A percentile compares a stretch with the other conserved stretches of the same genome.
These are phyloP conservation scores for Balaenoptera acutorostrata DNA, from an alignment of 2,113 vertebrate genomes.

Conservation along the genomic window DNA sequence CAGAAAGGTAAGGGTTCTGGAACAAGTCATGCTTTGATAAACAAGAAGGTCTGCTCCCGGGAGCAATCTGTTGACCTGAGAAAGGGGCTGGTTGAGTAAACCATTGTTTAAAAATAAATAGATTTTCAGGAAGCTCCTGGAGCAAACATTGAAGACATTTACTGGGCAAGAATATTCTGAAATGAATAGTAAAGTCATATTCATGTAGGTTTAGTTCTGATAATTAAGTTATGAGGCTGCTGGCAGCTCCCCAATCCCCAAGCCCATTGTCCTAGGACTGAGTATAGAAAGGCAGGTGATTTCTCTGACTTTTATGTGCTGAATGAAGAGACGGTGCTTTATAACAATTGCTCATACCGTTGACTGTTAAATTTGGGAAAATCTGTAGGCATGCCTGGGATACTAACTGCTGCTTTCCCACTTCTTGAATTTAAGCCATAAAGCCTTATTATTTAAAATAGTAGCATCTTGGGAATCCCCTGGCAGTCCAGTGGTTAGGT, in stretches of 20 bases:
- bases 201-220: background rate
- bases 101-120: constrained; percentile 10
- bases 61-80: background rate
- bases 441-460: background rate
- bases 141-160: background rate
- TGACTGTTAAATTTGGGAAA: background rate
- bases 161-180: background rate
- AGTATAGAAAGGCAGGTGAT: background rate
- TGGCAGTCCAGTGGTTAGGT: background rate
- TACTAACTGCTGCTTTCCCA: background rate
- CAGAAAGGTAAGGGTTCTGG: background rate
- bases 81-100: background rate
- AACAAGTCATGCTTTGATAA: background rate
- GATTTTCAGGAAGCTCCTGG: background rate
- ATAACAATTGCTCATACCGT: background rate
- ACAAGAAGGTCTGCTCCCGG: background rate
- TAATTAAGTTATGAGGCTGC: background rate
- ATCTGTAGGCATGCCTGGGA: background rate
- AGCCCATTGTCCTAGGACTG: background rate
- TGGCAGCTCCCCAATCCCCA: background rate
- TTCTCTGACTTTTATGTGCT: background rate
- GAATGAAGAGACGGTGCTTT: background rate
- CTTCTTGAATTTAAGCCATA: background rate
- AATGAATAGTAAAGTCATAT: background rate
- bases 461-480: background rate